Evolutionary conservation across 1,140 invertebrate species (phyloP).

Genomic region (Scylla paramamosain): DNA sequence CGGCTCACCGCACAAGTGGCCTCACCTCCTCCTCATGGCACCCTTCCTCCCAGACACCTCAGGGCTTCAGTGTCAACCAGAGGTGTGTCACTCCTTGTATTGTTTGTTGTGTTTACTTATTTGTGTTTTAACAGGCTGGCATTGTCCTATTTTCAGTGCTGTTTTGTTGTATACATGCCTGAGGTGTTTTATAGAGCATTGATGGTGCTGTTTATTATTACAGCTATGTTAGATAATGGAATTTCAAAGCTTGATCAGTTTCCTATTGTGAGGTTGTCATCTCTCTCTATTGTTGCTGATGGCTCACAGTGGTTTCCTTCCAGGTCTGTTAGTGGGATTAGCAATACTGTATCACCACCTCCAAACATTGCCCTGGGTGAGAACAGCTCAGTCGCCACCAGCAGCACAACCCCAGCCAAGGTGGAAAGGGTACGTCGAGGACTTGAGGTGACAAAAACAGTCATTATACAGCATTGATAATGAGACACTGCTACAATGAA

Average conservation of each 20-base stretch:
- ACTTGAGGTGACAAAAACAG: not conserved
- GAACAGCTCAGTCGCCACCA: not conserved
- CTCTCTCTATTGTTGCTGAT: not conserved
- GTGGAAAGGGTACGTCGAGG: constrained; percentile 50
- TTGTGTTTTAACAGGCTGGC: too few relatives aligned
- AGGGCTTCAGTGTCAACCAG: constrained; percentile 46
- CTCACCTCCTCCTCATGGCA: constrained; percentile 62
- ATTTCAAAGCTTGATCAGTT: too few relatives aligned
- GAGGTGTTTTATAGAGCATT: too few relatives aligned
- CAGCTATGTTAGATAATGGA: too few relatives aligned
- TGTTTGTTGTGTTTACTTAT: too few relatives aligned
- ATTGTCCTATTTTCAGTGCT: too few relatives aligned
- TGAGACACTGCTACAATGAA: not conserved
- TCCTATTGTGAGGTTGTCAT: too few relatives aligned
- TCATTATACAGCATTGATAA: not conserved
- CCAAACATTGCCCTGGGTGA: constrained; percentile 70
- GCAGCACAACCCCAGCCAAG: constrained; percentile 34
- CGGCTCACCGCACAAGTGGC: constrained; percentile 9
- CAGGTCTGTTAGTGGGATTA: constrained; percentile 66
- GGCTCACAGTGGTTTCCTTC: not conserved
- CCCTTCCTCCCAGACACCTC: constrained; percentile 21
- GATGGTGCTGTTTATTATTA: too few relatives aligned
- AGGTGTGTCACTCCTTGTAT: constrained; percentile 38
- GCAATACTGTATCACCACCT: constrained; percentile 68
- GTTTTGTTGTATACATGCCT: too few relatives aligned